Evolutionary conservation across 2,888 invertebrate species (phyloP), one percentile per base, ranked within the genome.

Genomic region (Papilio demoleus): DNA sequence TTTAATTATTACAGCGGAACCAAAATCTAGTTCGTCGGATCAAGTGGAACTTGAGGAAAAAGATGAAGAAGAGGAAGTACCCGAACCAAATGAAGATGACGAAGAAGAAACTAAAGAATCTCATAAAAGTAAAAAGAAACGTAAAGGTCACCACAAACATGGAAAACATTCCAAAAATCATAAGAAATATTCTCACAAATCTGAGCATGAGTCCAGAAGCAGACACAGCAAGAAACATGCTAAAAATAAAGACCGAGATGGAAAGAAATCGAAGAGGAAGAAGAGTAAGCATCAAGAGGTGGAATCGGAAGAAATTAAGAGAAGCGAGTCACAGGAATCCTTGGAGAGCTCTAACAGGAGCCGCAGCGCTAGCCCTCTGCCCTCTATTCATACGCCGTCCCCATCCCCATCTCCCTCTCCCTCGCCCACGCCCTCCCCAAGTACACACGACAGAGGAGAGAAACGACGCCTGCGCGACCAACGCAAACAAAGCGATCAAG

Each of bases 111-210:
- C 77, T 59, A 85, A 88, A 77, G 89, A 90, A 86, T 88, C 89
- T 85, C 90, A 88, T 74, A 92, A 86, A 77, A 86, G 70, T 71
- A 88, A 84, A 74, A 91, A 88, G 78, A 93, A 91, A 77, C 88
- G 87, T 66, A 93, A 88, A 75, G 84, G 90, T 2, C 92, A 89
- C 70, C 90, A 88, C 74, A 87, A 88, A 22, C 91, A 89, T 72
- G 88, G 90, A 34, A 92, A 92, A 85, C 92, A 92, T 88, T 92
- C 92, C 80, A 92, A 88, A 77, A 88, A 83, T 72, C 90, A 88
- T 70, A 88, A 84, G 71, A 90, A 85, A 71, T 79, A 84, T 68
- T 85, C 87, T 24, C 88, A 84, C 64, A 87, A 86, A 72, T 84
- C 86, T 2, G 84, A 82, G 38, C 87, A 83, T 61, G 81, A 83